These are phyloP conservation scores for Myzus persicae DNA, from an alignment of 1,140 invertebrate genomes.

Conservation along the genomic window DNA sequence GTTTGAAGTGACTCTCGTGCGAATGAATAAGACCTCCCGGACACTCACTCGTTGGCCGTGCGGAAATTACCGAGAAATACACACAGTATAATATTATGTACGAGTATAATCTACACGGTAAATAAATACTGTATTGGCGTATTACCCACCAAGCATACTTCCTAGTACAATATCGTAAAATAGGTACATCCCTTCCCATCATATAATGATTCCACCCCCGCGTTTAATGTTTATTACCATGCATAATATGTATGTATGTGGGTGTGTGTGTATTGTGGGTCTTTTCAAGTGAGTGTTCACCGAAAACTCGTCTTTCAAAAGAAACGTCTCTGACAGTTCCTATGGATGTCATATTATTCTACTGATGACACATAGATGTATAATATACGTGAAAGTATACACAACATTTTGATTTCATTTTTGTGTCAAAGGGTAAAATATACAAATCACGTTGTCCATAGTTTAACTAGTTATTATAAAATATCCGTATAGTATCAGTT, in stretches of 20 bases:
- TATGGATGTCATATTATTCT: not conserved
- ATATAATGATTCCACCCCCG: not conserved
- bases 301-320: not conserved
- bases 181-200: not conserved
- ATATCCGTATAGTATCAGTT: no score
- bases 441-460: not conserved
- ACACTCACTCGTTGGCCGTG: not conserved
- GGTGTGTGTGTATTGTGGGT: not conserved
- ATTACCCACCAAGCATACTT: no score
- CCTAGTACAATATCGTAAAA: not conserved
- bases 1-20: conserved; percentile 16
- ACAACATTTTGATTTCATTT: not conserved
- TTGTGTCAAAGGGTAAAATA: not conserved
- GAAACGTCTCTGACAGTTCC: not conserved
- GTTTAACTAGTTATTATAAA: not conserved
- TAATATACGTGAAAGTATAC: no score
- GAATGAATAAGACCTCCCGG: not conserved
- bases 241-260: no score
- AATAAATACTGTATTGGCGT: not conserved
- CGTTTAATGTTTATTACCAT: not conserved
- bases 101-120: not conserved
- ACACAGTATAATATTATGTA: not conserved
- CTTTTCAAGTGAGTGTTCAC: not conserved
- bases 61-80: not conserved
- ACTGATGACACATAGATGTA: no score